These are phyloP conservation scores for Pangasius sanitwongsei DNA, from an alignment of 2,797 vertebrate species.

Conservation along the genomic window DNA sequence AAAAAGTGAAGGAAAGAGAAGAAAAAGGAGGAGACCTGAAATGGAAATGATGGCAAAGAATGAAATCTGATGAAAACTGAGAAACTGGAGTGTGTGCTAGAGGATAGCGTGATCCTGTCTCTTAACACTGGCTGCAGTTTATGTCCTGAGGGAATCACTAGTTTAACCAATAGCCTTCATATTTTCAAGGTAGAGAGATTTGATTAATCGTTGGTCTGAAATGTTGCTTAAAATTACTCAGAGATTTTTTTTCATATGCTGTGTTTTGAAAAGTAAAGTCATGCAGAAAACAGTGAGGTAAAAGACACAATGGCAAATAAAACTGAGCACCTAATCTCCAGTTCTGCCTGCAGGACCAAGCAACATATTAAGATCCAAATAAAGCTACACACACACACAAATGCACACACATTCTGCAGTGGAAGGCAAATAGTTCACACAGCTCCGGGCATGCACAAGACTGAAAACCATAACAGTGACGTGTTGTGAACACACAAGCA, in stretches of 20 bases:
- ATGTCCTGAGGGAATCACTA: background rate
- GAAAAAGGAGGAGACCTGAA: slow-evolving; percentile 47
- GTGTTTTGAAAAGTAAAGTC: background rate
- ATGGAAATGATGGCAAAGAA: slow-evolving; percentile 31
- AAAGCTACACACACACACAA: slow-evolving; percentile 49
- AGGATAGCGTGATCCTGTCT: background rate
- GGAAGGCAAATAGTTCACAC: slow-evolving; percentile 41
- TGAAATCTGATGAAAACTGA: background rate
- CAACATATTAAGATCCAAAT: slow-evolving; percentile 55
- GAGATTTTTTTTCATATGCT: too few relatives aligned
- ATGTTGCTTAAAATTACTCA: background rate
- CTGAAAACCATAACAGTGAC: slow-evolving; percentile 43
- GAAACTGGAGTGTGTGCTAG: background rate
- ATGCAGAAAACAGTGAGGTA: slow-evolving; percentile 7
- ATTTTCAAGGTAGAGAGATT: background rate
- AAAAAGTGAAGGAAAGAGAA: slow-evolving; percentile 35
- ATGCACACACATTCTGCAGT: slow-evolving; percentile 22
- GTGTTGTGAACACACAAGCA: slow-evolving; percentile 38
- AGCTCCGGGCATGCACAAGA: slow-evolving; percentile 43
- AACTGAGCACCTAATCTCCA: slow-evolving; percentile 54
- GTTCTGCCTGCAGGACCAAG: slow-evolving; percentile 50
- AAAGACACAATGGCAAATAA: slow-evolving; percentile 54
- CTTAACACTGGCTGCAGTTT: background rate
- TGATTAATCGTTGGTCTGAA: background rate
- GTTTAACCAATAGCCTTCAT: background rate